phyloP scores from a whole-genome alignment of 1,140 invertebrate genomes.

The Zophobas morio region DNA sequence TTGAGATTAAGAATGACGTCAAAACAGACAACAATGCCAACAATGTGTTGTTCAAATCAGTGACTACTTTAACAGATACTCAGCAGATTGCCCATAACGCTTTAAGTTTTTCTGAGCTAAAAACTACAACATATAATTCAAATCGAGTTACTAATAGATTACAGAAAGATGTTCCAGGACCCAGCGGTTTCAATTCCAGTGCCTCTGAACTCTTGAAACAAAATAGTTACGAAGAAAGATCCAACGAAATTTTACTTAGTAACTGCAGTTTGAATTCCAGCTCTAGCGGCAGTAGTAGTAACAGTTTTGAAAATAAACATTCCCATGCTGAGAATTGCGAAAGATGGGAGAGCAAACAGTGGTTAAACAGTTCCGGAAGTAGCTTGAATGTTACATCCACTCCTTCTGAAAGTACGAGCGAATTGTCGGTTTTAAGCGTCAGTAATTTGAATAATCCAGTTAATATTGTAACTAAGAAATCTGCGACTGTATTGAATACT shows the following conservation, averaged over 20 bases:
- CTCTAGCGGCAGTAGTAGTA: constrained; percentile 64
- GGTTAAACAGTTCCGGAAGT: constrained; percentile 63
- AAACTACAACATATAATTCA: constrained; percentile 20
- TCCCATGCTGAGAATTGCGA: constrained; percentile 55
- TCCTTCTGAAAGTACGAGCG: constrained; percentile 63
- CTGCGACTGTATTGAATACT: constrained; percentile 36
- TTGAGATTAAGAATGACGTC: constrained; percentile 38
- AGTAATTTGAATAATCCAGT: constrained; percentile 54
- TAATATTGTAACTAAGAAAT: constrained; percentile 49
- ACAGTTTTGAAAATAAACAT: constrained; percentile 63
- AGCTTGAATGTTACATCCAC: constrained; percentile 63
- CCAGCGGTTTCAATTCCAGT: constrained; percentile 57
- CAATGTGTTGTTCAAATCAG: constrained; percentile 54
- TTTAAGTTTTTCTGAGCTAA: constrained; percentile 16
- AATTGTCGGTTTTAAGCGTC: constrained; percentile 62
- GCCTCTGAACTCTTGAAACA: constrained; percentile 18
- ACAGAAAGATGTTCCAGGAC: constrained; percentile 53
- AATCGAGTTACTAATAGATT: neutral
- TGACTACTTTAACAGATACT: constrained; percentile 21
- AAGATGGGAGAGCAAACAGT: constrained; percentile 64
- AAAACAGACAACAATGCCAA: constrained; percentile 68
- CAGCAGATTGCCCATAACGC: constrained; percentile 30
- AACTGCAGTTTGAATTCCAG: constrained; percentile 66
- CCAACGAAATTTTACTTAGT: constrained; percentile 63
- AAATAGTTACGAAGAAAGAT: constrained; percentile 58